phyloP scores from a whole-genome alignment of 2,888 invertebrate species.

The Xylota sylvarum region DNA sequence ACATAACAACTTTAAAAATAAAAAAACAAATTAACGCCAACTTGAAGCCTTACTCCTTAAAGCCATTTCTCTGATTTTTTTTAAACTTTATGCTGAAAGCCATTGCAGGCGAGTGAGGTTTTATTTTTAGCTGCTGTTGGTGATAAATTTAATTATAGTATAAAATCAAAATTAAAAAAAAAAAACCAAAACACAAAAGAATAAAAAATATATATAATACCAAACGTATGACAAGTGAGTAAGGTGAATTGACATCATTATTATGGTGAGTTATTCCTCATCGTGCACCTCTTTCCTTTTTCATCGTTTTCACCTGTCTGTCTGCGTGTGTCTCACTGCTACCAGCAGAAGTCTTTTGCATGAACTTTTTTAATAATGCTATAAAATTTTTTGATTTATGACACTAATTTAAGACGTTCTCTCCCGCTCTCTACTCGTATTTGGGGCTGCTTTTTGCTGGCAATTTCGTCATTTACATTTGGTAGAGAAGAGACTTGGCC shows the following conservation, averaged over 20 bases:
- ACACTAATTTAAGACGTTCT: conserved; percentile 38
- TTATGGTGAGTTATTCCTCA: conserved; percentile 31
- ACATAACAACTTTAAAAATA: neutral
- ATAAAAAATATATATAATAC: conserved; percentile 2
- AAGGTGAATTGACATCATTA: conserved; percentile 44
- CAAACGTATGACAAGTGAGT: conserved; percentile 37
- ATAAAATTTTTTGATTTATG: conserved; percentile 63
- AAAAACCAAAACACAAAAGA: conserved; percentile 27
- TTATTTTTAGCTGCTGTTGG: conserved; percentile 73
- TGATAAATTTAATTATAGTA: conserved; percentile 69
- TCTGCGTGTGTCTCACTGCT: neutral
- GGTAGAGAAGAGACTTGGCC: conserved; percentile 12
- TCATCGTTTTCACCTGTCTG: conserved; percentile 7
- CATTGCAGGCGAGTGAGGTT: conserved; percentile 72
- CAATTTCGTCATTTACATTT: conserved; percentile 47
- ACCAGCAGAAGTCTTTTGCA: conserved; percentile 4
- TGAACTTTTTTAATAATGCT: conserved; percentile 63
- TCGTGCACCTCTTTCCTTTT: conserved; percentile 58
- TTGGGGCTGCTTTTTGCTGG: neutral
- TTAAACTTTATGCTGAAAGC: conserved; percentile 64
- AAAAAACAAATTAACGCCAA: conserved; percentile 52
- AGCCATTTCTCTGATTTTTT: conserved; percentile 59
- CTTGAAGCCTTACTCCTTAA: conserved; percentile 72
- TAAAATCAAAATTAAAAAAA: conserved; percentile 33
- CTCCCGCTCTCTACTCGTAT: neutral